Evolutionary conservation across 2,888 invertebrate species (phyloP).

Genomic region (Tanypteryx hageni): DNA sequence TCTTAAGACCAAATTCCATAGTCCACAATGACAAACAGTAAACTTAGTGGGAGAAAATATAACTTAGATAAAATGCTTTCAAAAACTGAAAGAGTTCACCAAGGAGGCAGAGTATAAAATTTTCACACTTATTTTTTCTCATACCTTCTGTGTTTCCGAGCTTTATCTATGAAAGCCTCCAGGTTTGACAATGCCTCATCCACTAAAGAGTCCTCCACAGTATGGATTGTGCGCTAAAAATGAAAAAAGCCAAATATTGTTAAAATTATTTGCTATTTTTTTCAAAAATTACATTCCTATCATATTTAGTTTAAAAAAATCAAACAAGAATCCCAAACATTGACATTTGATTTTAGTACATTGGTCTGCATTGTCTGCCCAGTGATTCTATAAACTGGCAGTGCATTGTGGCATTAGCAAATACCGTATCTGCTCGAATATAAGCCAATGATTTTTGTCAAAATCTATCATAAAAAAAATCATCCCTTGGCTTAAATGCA

Average conservation of each 20-base stretch:
- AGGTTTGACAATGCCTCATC: not conserved
- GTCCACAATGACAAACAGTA: not conserved
- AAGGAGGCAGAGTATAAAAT: not conserved
- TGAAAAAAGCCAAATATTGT: not conserved
- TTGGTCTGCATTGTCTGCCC: too few species aligned
- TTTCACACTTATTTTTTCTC: not conserved
- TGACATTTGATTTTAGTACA: too few species aligned
- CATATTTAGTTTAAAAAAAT: not conserved
- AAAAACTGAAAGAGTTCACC: too few species aligned
- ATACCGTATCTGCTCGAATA: too few species aligned
- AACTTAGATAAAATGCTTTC: not conserved
- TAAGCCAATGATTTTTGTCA: too few species aligned
- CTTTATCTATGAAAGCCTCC: not conserved
- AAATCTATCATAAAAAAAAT: too few species aligned
- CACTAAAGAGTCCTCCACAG: not conserved
- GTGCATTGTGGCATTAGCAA: too few species aligned
- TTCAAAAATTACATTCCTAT: not conserved
- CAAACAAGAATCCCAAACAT: too few species aligned
- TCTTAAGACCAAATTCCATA: not conserved
- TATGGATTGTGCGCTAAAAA: conserved; percentile 41
- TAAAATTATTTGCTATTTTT: too few species aligned
- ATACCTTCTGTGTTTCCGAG: not conserved
- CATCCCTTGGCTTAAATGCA: too few species aligned
- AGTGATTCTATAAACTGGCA: too few species aligned
- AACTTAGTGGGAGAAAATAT: not conserved